Evolutionary conservation across 1,140 invertebrate species (phyloP).

Genomic region (Daktulosphaira vitifoliae): DNA sequence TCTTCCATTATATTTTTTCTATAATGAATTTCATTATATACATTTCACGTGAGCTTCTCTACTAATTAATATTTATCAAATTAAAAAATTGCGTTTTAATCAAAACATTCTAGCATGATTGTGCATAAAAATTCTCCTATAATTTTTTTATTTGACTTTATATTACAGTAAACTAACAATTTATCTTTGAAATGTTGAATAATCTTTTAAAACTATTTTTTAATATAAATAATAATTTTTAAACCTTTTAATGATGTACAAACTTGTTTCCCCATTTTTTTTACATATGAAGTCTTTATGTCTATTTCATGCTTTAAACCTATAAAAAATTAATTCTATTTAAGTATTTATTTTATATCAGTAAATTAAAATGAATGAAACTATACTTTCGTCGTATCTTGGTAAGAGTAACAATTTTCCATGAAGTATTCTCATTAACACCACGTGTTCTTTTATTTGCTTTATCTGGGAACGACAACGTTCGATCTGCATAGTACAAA

Average conservation of each 20-base stretch:
- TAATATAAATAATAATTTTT: not conserved
- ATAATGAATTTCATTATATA: no score
- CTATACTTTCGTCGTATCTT: constrained; percentile 39
- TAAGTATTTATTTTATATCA: not conserved
- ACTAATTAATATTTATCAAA: no score
- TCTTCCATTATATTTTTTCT: no score
- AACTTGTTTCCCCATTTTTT: constrained; percentile 36
- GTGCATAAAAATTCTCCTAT: no score
- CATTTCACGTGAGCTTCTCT: no score
- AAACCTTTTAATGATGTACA: constrained; percentile 37
- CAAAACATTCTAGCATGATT: no score
- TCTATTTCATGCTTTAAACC: constrained; percentile 37
- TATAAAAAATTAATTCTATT: not conserved
- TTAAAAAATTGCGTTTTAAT: no score
- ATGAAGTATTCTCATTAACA: constrained; percentile 37
- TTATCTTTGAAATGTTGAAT: no score
- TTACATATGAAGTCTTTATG: constrained; percentile 31
- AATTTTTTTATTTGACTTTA: no score
- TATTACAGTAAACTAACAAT: no score
- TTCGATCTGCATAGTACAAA: constrained; percentile 37
- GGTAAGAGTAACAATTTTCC: constrained; percentile 37
- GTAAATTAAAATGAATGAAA: not conserved
- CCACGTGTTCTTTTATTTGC: constrained; percentile 37
- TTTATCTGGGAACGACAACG: constrained; percentile 36
- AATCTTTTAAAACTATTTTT: no score